These are phyloP conservation scores for Clunio marinus DNA, from an alignment of 2,888 invertebrate species.

Conservation along the genomic window DNA sequence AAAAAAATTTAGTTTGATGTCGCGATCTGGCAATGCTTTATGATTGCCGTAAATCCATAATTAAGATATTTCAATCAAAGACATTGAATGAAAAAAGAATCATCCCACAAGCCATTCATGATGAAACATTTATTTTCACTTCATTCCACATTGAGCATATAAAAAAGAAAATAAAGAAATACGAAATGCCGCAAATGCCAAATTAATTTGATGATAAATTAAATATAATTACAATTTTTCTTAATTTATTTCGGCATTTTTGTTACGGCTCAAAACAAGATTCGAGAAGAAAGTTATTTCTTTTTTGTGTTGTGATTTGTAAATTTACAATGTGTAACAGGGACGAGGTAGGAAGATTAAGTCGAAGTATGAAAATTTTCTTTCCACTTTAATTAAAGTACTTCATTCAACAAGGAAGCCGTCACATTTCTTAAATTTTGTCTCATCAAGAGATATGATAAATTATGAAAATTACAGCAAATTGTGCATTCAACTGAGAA, in stretches of 20 bases:
- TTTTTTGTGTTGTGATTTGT: no score
- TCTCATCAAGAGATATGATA: not conserved
- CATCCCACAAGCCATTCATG: no score
- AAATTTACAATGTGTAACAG: no score
- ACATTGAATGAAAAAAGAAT: not conserved
- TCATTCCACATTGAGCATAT: not conserved
- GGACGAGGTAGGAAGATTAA: not conserved
- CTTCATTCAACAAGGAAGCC: no score
- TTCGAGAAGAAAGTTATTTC: no score
- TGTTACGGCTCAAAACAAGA: not conserved
- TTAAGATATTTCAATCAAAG: not conserved
- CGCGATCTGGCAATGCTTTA: not conserved
- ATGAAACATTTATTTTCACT: not conserved
- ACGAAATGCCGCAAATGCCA: conserved; percentile 10
- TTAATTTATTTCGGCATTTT: not conserved
- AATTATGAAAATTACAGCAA: not conserved
- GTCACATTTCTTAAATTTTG: not conserved
- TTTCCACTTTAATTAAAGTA: not conserved
- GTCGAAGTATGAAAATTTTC: not conserved
- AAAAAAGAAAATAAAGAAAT: no score
- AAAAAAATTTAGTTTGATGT: not conserved
- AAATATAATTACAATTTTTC: not conserved
- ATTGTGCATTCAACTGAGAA: no score
- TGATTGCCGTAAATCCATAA: not conserved
- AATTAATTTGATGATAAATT: conserved; percentile 20